phyloP scores from a whole-genome alignment of 2,888 invertebrate genomes.

The Eueremaeus valkanovi region DNA sequence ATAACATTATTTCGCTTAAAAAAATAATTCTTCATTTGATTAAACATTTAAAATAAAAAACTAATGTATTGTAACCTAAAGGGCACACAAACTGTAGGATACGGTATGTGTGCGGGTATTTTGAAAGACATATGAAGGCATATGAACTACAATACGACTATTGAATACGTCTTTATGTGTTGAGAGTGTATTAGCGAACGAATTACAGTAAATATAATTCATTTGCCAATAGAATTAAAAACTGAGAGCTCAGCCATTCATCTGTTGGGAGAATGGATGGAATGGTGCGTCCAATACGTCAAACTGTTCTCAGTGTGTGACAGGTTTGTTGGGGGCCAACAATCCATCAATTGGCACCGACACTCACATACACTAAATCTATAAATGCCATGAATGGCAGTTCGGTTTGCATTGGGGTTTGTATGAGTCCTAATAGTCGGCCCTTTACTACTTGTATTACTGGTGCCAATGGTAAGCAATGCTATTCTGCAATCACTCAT shows the following conservation, averaged over 20 bases:
- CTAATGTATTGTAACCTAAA: background rate
- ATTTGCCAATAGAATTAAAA: conserved; percentile 33
- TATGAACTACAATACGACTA: no score
- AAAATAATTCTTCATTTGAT: background rate
- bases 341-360: conserved; percentile 32
- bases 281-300: conserved; percentile 13
- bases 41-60: background rate
- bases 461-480: background rate
- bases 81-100: background rate
- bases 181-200: conserved; percentile 26
- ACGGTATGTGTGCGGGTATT: background rate
- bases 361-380: no score
- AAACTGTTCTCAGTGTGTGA: conserved; percentile 23
- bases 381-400: background rate
- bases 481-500: conserved; percentile 10
- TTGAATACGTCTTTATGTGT: conserved; percentile 7
- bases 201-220: conserved; percentile 28
- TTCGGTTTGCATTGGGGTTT: background rate
- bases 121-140: background rate
- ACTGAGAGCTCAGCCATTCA: background rate
- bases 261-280: no score
- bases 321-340: conserved; percentile 33
- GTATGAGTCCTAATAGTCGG: conserved; percentile 14
- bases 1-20: background rate
- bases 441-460: background rate